phyloP scores from a whole-genome alignment of 2,113 vertebrate genomes.

The Silurus glanis region DNA sequence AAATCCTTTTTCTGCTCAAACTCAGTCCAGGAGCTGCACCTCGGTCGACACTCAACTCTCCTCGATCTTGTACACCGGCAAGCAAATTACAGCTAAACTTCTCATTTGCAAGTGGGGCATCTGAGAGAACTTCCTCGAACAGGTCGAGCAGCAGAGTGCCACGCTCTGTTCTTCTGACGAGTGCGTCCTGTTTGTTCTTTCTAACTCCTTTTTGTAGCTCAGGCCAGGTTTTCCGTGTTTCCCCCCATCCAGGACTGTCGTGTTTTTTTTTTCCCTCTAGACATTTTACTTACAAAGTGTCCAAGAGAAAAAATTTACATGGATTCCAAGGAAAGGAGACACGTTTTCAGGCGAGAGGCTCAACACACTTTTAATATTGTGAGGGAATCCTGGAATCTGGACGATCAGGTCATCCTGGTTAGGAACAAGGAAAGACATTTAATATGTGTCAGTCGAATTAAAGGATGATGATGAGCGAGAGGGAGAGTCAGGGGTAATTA shows the following conservation, averaged over 20 bases:
- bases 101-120: constrained; percentile 38
- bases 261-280: constrained; percentile 22
- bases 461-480: not conserved
- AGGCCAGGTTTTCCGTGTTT: constrained; percentile 36
- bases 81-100: constrained; percentile 13
- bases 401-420: not conserved
- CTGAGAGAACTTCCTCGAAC: constrained; percentile 25
- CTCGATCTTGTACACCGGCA: not conserved
- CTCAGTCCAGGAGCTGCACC: not conserved
- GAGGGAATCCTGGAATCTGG: constrained; percentile 14
- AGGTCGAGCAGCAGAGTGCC: constrained; percentile 17
- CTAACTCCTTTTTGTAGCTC: constrained; percentile 24
- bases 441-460: not conserved
- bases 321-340: not conserved
- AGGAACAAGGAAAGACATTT: not conserved
- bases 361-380: not conserved
- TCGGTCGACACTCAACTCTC: not conserved
- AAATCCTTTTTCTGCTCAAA: not conserved
- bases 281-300: constrained; percentile 53
- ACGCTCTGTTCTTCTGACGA: not conserved
- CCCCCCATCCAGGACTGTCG: constrained; percentile 31
- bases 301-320: constrained; percentile 42
- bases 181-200: not conserved
- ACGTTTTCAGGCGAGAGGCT: not conserved
- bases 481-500: not conserved